Percentiles rank a stretch among this genome's conserved stretches.
Conservation (phyloP, 30 jellyfish, hydroid and myxozoan genomes). For the Aurelia sp. region DNA sequence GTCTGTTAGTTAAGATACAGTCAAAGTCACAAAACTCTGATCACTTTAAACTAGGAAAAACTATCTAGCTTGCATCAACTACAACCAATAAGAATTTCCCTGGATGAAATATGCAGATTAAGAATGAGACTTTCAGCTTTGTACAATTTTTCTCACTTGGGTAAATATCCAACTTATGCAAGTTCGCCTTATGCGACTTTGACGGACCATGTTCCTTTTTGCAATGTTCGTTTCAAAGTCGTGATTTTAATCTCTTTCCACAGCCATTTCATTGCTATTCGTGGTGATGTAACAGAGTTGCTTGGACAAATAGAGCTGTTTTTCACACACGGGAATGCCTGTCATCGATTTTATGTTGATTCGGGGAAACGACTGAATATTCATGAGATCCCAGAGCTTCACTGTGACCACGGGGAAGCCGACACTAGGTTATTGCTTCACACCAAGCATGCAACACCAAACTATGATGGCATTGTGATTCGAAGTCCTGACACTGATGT, state of each 20-base stretch:
- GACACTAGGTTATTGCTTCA: slow-evolving; percentile 21
- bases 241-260: background rate
- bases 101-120: too few relatives aligned
- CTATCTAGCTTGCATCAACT: too few relatives aligned
- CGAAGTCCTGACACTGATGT: background rate
- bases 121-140: too few relatives aligned
- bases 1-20: too few relatives aligned
- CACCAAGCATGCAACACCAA: slow-evolving; percentile 25
- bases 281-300: slow-evolving; percentile 16
- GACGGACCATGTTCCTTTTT: too few relatives aligned
- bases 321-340: slow-evolving; percentile 21
- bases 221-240: background rate
- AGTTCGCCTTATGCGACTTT: too few relatives aligned
- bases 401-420: slow-evolving; percentile 16
- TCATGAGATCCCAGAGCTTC: slow-evolving; percentile 21
- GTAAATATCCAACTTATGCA: too few relatives aligned
- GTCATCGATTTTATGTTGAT: slow-evolving; percentile 9
- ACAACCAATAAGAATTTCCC: too few relatives aligned
- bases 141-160: too few relatives aligned
- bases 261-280: slow-evolving; percentile 36
- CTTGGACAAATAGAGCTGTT: slow-evolving; percentile 34
- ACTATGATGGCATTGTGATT: slow-evolving; percentile 8
- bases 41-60: too few relatives aligned
- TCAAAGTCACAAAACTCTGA: too few relatives aligned
- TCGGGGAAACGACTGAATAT: slow-evolving; percentile 8